Evolutionary conservation across 2,113 vertebrate species (phyloP), one percentile per base, ranked within the genome.

Genomic region (Podarcis raffonei): DNA sequence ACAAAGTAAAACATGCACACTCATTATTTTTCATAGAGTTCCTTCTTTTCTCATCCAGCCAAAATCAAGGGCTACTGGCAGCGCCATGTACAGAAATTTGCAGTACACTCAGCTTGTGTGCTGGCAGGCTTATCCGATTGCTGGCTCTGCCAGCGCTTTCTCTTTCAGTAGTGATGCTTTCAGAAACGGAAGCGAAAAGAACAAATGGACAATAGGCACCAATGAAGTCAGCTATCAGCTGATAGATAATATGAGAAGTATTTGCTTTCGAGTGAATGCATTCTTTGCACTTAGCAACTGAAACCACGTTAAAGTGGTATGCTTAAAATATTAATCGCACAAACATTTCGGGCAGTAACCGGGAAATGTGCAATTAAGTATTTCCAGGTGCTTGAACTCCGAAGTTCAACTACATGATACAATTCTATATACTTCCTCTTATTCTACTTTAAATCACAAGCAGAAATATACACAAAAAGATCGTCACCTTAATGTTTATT

Each of bases 141-240:
- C 15, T 80, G 82, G 18, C 65, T 11, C 16, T 76, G 37, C 37
- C 83, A 86, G 81, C 11, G 85, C 0, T 68, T 89, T 39, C 66
- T 71, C 57, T 86, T 90, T 69, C 83, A 89, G 77, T 87, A 12
- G 66, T 81, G 35, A 11, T 2, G 81, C 74, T 84, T 89, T 78
- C 85, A 76, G 66, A 85, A 90, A 91, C 68, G 71, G 92, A 35
- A 91, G 87, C 81, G 27, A 3, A 87, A 91, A 81, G 0, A 83
- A 83, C 42, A 76, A 77, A 86, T 15, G n/a, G 53, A 77, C 81
- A 83, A 88, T 65, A 78, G n/a, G 57, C 27, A 13, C 8, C 1
- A 15, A 72, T 78, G 82, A 94, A 92, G 81, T n/a, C 91, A 90
- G 69, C 15, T 53, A 76, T 32, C 84, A 92, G 84, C 25, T 89